Evolutionary conservation across 2,113 vertebrate species (phyloP).

Genomic region (Pterophyllum scalare): DNA sequence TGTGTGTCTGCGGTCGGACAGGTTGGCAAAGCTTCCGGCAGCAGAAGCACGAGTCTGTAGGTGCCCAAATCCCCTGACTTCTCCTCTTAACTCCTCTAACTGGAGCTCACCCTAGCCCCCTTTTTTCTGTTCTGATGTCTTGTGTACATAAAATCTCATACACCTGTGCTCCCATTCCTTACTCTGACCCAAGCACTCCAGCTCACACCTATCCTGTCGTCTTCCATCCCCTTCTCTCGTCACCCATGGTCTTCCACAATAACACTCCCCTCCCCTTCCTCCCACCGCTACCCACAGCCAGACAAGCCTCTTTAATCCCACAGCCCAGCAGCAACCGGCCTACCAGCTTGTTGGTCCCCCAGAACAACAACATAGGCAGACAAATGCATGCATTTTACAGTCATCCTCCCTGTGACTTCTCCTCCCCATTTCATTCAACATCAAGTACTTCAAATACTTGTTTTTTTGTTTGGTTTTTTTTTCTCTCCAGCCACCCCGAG

Average conservation of each 20-base stretch:
- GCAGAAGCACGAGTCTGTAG: background rate
- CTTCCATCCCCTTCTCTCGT: conserved; percentile 43
- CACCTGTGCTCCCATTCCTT: conserved; percentile 7
- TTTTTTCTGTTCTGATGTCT: background rate
- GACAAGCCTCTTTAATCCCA: conserved; percentile 82
- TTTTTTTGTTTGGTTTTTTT: background rate
- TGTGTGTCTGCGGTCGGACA: conserved; percentile 67
- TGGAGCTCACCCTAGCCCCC: background rate
- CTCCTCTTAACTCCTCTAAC: background rate
- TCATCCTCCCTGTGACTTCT: conserved; percentile 40
- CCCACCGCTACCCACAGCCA: conserved; percentile 74
- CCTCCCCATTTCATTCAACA: conserved; percentile 34
- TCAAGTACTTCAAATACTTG: conserved; percentile 4
- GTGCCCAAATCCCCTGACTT: background rate
- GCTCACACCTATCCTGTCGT: conserved; percentile 47
- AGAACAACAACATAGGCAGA: conserved; percentile 71
- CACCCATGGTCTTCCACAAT: conserved; percentile 66
- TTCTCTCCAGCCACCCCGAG: too few species aligned
- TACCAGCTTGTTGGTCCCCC: conserved; percentile 73
- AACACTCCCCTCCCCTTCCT: conserved; percentile 73
- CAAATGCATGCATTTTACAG: conserved; percentile 34
- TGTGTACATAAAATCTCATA: background rate
- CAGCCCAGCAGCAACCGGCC: conserved; percentile 74
- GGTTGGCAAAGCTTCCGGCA: conserved; percentile 25
- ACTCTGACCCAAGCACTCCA: conserved; percentile 19